phyloP scores from a whole-genome alignment of 1,140 invertebrate genomes.

The Pristionchus pacificus region DNA sequence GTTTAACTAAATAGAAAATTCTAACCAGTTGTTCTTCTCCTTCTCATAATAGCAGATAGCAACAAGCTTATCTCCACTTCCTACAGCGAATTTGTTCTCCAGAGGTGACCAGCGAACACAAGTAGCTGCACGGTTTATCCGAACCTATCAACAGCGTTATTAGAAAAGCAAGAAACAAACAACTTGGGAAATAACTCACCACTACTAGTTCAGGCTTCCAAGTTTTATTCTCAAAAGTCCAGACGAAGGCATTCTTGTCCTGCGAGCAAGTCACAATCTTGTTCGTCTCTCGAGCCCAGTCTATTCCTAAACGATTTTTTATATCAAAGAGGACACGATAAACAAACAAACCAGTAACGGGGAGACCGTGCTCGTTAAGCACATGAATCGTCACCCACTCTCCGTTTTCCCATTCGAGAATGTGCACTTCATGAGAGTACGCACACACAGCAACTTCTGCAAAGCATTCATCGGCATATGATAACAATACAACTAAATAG shows the following conservation, averaged over 20 bases:
- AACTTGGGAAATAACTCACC: slow-evolving; percentile 60
- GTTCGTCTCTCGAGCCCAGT: slow-evolving; percentile 97
- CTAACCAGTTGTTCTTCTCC: slow-evolving; percentile 82
- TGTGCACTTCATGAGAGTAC: too few relatives aligned
- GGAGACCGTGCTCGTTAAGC: slow-evolving; percentile 86
- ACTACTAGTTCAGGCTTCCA: slow-evolving; percentile 95
- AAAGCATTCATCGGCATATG: too few relatives aligned
- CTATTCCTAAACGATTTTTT: slow-evolving; percentile 75
- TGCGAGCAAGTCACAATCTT: slow-evolving; percentile 94
- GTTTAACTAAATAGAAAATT: slow-evolving; percentile 2
- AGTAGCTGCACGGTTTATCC: slow-evolving; percentile 93
- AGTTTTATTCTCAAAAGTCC: slow-evolving; percentile 75
- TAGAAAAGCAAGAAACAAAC: neutral
- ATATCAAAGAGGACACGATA: neutral
- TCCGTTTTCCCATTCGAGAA: slow-evolving; percentile 61
- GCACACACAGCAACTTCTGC: too few relatives aligned
- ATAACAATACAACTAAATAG: too few relatives aligned
- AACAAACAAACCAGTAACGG: slow-evolving; percentile 72
- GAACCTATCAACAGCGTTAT: slow-evolving; percentile 38
- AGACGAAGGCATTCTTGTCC: slow-evolving; percentile 98
- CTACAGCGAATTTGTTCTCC: slow-evolving; percentile 99
- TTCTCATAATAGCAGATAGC: slow-evolving; percentile 96
- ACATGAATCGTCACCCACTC: slow-evolving; percentile 79
- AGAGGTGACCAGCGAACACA: slow-evolving; percentile 98
- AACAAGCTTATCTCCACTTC: slow-evolving; percentile 87